Conservation (phyloP, 1,140 invertebrate species). For the silkworm (Bombyx mori) region ASM3026992v2 NC_085128.1:17393501-17394000, state of each 20-base stretch:
- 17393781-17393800: no score
- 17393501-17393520: conserved; percentile 10
- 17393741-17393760: background rate
- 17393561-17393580: conserved; percentile 21
- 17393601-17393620: background rate
- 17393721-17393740: background rate
- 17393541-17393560: conserved; percentile 26
- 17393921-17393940: no score
- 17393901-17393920: no score
- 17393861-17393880: background rate
- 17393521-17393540: conserved; percentile 19
- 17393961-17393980: no score
- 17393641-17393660: background rate
- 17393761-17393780: no score
- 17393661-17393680: background rate
- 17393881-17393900: no score
- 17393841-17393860: background rate
- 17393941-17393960: no score
- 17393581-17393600: background rate
- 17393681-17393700: background rate
- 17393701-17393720: background rate
- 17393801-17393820: no score
- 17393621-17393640: background rate
- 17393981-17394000: background rate
- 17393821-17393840: background rate